Conservation (phyloP, 1,140 invertebrate species). For the Gryon sp. region DNA sequence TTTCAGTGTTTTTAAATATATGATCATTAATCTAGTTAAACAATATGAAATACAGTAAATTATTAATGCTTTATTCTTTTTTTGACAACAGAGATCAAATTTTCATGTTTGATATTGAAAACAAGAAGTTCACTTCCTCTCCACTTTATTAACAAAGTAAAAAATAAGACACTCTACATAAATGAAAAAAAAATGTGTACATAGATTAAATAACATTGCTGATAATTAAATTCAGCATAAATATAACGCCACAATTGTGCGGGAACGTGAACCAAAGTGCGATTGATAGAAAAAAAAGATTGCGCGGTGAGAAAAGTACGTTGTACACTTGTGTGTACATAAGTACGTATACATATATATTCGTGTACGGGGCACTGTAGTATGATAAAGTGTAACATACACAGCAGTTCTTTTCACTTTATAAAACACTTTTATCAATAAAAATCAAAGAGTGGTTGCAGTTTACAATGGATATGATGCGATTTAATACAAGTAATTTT, state of each 20-base stretch:
- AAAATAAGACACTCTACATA: conserved; percentile 8
- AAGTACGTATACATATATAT: conserved; percentile 36
- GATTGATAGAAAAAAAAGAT: conserved; percentile 25
- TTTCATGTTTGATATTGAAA: no score
- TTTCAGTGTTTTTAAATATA: no score
- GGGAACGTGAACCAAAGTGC: conserved; percentile 53
- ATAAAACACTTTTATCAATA: no score
- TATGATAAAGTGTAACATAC: background rate
- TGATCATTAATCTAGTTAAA: no score
- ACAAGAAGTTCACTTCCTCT: no score
- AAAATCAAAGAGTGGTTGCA: background rate
- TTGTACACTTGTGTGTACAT: conserved; percentile 29
- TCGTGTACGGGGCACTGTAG: background rate
- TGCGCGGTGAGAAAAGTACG: conserved; percentile 25
- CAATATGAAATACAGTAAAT: no score
- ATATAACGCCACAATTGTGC: conserved; percentile 14
- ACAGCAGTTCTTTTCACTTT: background rate
- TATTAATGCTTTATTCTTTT: no score
- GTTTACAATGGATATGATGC: no score
- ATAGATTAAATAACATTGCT: conserved; percentile 14
- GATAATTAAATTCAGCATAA: conserved; percentile 9
- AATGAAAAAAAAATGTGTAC: conserved; percentile 26
- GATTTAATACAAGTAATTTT: no score
- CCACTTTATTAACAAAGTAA: background rate
- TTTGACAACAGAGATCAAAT: no score